phyloP scores from a whole-genome alignment of 1,140 invertebrate species.

The Drosophila sp. region DNA sequence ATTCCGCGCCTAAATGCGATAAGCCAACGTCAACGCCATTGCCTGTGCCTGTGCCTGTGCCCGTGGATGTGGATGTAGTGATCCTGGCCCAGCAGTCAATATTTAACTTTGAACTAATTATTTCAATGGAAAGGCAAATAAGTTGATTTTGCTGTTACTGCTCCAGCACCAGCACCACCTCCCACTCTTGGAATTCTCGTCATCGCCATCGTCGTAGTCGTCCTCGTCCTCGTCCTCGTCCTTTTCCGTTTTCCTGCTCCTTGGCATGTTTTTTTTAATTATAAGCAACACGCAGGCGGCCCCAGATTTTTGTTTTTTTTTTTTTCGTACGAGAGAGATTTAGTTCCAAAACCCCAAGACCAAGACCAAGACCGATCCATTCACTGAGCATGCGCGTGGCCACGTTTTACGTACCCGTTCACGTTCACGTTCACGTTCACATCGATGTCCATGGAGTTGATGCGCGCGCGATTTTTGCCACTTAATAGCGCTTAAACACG shows the following conservation, averaged over 20 bases:
- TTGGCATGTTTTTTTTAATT: constrained; percentile 80
- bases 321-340: constrained; percentile 19
- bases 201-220: neutral
- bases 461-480: constrained; percentile 80
- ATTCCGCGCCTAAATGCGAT: constrained; percentile 78
- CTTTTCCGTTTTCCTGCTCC: constrained; percentile 8
- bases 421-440: constrained; percentile 39
- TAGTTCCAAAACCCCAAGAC: constrained; percentile 6
- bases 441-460: constrained; percentile 40
- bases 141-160: constrained; percentile 66
- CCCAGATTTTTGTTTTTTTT: constrained; percentile 17
- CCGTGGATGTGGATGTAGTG: constrained; percentile 7
- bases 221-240: neutral
- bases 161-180: neutral
- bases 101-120: constrained; percentile 83
- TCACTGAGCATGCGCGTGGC: constrained; percentile 75
- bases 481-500: constrained; percentile 83
- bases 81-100: constrained; percentile 56
- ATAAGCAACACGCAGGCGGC: constrained; percentile 80
- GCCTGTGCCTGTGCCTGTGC: neutral
- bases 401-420: constrained; percentile 43
- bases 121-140: constrained; percentile 83
- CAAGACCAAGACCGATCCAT: constrained; percentile 26
- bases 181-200: neutral
- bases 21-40: constrained; percentile 37